Evolutionary conservation across 2,888 invertebrate genomes (phyloP), one percentile per base, ranked within the genome.

Genomic region (Nymphalis urticae): DNA sequence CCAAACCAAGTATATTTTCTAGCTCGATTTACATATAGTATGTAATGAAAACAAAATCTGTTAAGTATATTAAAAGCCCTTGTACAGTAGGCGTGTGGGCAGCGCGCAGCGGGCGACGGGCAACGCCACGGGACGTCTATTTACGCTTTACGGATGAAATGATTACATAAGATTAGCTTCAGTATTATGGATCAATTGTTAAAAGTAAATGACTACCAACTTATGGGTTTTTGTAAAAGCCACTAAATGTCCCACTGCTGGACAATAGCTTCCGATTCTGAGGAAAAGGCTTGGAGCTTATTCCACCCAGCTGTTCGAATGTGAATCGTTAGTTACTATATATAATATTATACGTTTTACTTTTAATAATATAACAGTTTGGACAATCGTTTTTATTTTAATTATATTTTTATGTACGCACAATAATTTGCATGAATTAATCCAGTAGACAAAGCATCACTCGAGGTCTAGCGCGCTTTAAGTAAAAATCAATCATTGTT

Each of bases 401-500:
- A 42, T 42, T 42, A 42, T 13, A 42, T 13, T 42, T 10, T 13
- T 3, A 13, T 42, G 42, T 42, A 13, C 13, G 3, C 13, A 42
- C 42, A 13, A 13, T 10, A 4, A 42, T 42, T 42, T 42, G 42
- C 42, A 42, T 42, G 13, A 42, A 13, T 50, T 50, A 50, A 50
- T 50, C 50, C 2, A 50, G 16, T 19, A 50, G 17, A 42, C n/a
- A 54, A 0, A 36, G 54, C 10, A 27, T 32, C 54, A 16, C 5
- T 42, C 21, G 10, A 21, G 16, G 48, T 19, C 47, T 64, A 60
- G 60, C 48, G 32, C 32, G 51, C 27, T 42, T 27, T 68, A 64
- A 53, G 58, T 61, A 61, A 71, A 58, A 64, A 66, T 64, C 62
- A 65, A 51, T 62, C 50, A 56, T 50, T 48, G 62, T 69, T 69